phyloP scores from a whole-genome alignment of 2,888 invertebrate species.

The Agrotis exclamationis region DNA sequence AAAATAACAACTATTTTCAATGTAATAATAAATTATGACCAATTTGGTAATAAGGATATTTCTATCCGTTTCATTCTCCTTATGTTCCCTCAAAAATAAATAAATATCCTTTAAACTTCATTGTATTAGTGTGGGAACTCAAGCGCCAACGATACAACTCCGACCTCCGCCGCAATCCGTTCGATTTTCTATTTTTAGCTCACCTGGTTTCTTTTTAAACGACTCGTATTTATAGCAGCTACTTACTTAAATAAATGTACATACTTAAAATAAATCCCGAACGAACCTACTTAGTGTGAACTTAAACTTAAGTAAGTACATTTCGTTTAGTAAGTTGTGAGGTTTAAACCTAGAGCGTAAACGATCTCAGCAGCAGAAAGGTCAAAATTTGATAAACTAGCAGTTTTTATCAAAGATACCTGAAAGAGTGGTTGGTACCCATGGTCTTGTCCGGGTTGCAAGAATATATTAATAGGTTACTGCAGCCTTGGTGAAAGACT shows the following conservation, averaged over 20 bases:
- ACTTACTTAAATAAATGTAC: constrained; percentile 17
- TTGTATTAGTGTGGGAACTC: background rate
- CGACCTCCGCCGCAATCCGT: constrained; percentile 4
- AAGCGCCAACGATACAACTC: background rate
- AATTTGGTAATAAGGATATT: too few relatives aligned
- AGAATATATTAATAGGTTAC: too few relatives aligned
- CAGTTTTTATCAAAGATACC: too few relatives aligned
- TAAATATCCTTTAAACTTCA: background rate
- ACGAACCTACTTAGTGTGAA: background rate
- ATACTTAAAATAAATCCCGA: background rate
- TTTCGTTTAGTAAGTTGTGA: background rate
- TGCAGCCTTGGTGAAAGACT: too few relatives aligned
- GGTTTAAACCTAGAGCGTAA: background rate
- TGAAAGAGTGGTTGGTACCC: too few relatives aligned
- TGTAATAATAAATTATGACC: too few relatives aligned
- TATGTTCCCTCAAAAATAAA: background rate
- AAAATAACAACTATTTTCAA: too few relatives aligned
- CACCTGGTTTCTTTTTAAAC: constrained; percentile 40
- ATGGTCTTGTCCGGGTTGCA: too few relatives aligned
- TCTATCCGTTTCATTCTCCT: too few relatives aligned
- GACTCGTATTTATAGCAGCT: constrained; percentile 33
- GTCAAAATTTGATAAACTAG: too few relatives aligned
- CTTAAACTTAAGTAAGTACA: background rate
- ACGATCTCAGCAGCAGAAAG: background rate
- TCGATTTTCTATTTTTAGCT: constrained; percentile 56